phyloP scores from a whole-genome alignment of 2,113 vertebrate species.

The Nettapus auritus region DNA sequence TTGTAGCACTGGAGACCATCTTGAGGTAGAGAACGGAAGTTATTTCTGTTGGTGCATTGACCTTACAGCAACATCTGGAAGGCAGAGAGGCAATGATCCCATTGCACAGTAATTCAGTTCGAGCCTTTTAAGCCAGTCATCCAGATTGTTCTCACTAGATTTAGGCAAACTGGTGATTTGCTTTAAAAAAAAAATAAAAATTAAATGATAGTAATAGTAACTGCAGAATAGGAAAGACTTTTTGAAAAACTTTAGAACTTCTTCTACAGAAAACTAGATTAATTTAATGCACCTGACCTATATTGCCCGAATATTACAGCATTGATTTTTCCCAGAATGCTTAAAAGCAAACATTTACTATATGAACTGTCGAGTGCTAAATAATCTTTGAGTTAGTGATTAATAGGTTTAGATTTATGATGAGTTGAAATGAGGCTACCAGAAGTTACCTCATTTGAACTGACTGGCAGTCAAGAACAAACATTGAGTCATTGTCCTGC shows the following conservation, averaged over 20 bases:
- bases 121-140: background rate
- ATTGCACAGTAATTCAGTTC: background rate
- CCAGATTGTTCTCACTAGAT: background rate
- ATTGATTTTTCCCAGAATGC: background rate
- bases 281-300: background rate
- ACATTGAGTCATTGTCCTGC: background rate
- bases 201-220: background rate
- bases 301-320: accelerated
- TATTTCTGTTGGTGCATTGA: background rate
- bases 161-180: background rate
- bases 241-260: background rate
- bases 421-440: background rate
- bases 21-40: background rate
- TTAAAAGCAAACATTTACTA: background rate
- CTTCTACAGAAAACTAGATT: background rate
- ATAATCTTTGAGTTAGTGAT: background rate
- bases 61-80: background rate
- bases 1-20: background rate
- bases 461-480: background rate
- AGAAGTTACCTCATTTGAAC: background rate
- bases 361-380: background rate
- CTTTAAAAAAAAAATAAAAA: background rate
- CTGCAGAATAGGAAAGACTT: background rate
- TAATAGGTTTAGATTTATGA: background rate
- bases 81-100: background rate